These are phyloP conservation scores for Felis chaus DNA, from an alignment of 2,113 vertebrate genomes.

Conservation along the genomic window DNA sequence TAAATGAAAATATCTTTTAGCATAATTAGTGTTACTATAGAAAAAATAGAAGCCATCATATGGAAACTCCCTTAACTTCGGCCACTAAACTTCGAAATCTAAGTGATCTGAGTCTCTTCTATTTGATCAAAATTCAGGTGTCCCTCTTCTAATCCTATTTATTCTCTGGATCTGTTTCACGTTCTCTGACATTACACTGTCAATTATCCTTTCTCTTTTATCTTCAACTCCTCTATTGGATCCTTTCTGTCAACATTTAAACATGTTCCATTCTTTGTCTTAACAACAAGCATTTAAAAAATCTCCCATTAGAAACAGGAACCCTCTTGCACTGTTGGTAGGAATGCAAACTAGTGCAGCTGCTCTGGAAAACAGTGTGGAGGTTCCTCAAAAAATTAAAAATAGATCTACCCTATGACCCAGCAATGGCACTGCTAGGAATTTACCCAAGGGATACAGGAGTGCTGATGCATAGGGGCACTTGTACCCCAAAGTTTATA, in stretches of 20 bases:
- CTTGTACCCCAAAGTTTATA: too few species aligned
- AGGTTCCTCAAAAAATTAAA: too few species aligned
- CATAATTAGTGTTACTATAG: neutral
- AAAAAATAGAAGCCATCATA: neutral
- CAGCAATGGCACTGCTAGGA: too few species aligned
- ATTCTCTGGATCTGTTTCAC: conserved; percentile 18
- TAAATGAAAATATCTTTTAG: neutral
- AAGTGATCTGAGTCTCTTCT: neutral
- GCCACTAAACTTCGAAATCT: neutral
- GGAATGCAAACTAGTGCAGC: too few species aligned
- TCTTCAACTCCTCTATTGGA: neutral
- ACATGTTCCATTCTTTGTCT: neutral
- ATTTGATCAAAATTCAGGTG: neutral
- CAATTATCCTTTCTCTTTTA: neutral
- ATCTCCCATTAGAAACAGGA: neutral
- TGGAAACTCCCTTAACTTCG: neutral
- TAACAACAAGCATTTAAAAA: neutral
- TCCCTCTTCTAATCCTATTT: neutral
- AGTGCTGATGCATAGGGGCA: too few species aligned
- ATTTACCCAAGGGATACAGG: too few species aligned
- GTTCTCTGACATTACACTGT: neutral
- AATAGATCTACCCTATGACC: too few species aligned
- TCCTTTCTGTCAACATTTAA: neutral
- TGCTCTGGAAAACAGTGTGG: too few species aligned
- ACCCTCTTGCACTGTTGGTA: too few species aligned